Conservation (phyloP, 1,140 invertebrate species). For the Sipha flava region DNA sequence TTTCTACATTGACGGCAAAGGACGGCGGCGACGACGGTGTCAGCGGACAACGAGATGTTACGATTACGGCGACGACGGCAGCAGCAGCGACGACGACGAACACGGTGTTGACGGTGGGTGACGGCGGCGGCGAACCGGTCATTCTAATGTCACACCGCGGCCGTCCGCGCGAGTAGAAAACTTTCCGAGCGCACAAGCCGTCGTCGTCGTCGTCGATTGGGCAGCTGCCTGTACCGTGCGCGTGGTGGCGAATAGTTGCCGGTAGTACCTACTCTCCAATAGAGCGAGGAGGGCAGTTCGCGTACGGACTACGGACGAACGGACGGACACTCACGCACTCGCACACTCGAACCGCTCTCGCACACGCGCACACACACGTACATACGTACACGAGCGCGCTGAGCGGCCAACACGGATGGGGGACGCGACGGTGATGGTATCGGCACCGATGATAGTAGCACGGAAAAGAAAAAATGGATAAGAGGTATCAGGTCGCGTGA, state of each 20-base stretch:
- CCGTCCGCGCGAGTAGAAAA: not conserved
- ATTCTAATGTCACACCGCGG: slow-evolving; percentile 13
- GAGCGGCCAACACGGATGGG: no score
- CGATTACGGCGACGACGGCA: not conserved
- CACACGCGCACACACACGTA: no score
- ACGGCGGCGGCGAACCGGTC: slow-evolving; percentile 1
- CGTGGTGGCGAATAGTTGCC: not conserved
- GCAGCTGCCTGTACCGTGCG: not conserved
- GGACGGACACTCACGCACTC: no score
- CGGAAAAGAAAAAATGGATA: no score
- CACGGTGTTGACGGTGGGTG: not conserved
- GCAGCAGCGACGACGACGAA: not conserved
- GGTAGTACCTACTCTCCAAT: no score
- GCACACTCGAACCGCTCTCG: no score
- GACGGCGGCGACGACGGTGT: not conserved
- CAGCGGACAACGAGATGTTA: not conserved
- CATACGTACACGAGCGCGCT: no score
- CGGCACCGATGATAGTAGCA: no score
- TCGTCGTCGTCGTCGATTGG: not conserved
- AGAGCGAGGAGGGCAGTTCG: no score
- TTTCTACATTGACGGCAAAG: not conserved
- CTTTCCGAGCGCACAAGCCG: not conserved
- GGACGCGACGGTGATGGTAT: no score
- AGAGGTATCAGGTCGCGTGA: no score
- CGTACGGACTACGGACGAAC: no score